phyloP scores from a whole-genome alignment of 2,113 vertebrate species.

The Chlorodrepanis virens region DNA sequence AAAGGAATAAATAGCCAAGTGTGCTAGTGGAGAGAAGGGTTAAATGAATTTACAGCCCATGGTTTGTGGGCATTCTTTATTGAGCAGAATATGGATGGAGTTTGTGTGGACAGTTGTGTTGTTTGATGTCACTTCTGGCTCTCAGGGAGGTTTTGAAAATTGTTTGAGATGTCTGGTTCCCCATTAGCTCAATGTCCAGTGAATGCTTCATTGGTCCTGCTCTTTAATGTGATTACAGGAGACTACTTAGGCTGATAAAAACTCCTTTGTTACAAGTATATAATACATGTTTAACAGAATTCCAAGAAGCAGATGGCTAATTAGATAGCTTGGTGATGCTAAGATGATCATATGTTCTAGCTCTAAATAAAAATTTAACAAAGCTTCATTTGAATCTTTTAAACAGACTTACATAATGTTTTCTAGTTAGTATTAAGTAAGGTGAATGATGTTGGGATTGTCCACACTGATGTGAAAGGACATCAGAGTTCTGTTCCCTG shows the following conservation, averaged over 20 bases:
- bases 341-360: conserved; percentile 38
- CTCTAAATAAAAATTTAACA: conserved; percentile 66
- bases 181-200: neutral
- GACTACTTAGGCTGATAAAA: neutral
- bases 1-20: neutral
- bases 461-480: neutral
- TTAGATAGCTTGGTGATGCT: conserved; percentile 39
- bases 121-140: neutral
- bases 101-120: neutral
- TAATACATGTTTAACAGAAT: conserved; percentile 38
- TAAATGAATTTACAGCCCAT: neutral
- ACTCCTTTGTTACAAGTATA: conserved; percentile 12
- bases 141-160: neutral
- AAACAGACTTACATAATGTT: conserved; percentile 44
- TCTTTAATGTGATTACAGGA: neutral
- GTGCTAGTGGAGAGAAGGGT: neutral
- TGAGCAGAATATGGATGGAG: neutral
- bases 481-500: neutral
- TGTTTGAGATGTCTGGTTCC: neutral
- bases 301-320: conserved; percentile 53
- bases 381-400: conserved; percentile 32
- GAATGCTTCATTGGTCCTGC: neutral
- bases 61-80: neutral
- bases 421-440: conserved; percentile 15
- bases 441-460: neutral